Conservation (phyloP, 2,113 vertebrate species). For the Smithornis capensis region DNA sequence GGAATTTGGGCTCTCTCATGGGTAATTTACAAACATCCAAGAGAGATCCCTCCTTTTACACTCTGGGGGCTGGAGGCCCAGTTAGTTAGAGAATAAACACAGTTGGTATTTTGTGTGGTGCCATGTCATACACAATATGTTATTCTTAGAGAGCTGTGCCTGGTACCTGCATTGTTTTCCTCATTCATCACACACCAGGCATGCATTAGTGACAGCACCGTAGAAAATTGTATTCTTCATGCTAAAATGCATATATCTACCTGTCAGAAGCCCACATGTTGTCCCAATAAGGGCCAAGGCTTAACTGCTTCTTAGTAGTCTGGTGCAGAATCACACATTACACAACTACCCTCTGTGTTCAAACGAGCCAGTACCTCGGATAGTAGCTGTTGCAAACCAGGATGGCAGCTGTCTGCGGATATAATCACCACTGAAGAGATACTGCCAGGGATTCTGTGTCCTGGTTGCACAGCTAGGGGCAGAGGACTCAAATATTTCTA, state of each 20-base stretch:
- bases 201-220: neutral
- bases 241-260: constrained; percentile 47
- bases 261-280: constrained; percentile 54
- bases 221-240: constrained; percentile 38
- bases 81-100: neutral
- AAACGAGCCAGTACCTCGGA: neutral
- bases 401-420: constrained; percentile 50
- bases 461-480: constrained; percentile 60
- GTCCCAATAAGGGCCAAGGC: constrained; percentile 41
- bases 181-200: constrained; percentile 13
- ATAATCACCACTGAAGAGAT: constrained; percentile 53
- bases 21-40: neutral
- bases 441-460: constrained; percentile 63
- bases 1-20: neutral
- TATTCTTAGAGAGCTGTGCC: neutral
- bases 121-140: neutral
- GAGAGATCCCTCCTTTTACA: neutral
- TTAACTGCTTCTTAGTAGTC: constrained; percentile 49
- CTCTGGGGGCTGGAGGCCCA: neutral
- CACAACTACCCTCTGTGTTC: constrained; percentile 52
- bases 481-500: constrained; percentile 63
- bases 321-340: neutral
- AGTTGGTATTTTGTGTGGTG: neutral
- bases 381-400: constrained; percentile 43
- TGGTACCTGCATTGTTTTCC: constrained; percentile 43